Base-by-base conservation (phyloP, 2,113 vertebrate genomes). In the Bagarius yarrelli region DNA sequence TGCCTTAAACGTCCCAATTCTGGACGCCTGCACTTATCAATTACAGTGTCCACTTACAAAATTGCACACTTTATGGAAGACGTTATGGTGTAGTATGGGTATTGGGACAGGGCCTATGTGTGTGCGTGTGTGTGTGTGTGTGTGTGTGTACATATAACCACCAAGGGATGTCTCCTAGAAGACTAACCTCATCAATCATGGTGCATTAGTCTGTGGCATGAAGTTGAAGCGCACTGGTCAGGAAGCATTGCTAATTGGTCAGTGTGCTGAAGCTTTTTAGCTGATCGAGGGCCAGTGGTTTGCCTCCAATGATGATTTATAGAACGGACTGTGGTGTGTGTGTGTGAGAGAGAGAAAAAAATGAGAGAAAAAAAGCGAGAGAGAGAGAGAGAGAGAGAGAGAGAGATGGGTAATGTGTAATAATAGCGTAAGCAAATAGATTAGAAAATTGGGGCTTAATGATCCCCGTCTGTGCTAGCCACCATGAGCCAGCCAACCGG, bases 401-500 rank as follows among this genome's bases (percentile, higher is more conserved):
- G 18, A 55, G 77, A 66, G 34, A 23, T 79, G 34, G 75, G 18
- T 79, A 75, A 71, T 73, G 64, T 78, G 82, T 81, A 74, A 82
- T 84, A 79, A 56, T 80, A 73, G 72, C 72, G 74, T 86, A 83
- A 83, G 82, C 67, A 70, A 74, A 86, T 60, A 84, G 74, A 86
- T 84, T 86, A 86, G 73, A 79, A 86, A 82, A 70, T 84, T 77
- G 56, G 56, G 40, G 78, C 76, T 80, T 86, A 86, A 86, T 86
- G 85, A 86, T 86, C 81, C 85, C 83, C 57, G 67, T 85, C 74
- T 86, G 77, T 67, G 70, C 77, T 21, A 36, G 66, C 30, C 40
- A 80, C 57, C 61, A 53, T 66, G 78, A 78, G 81, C 64, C 84
- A 82, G 71, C 81, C 73, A 74, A 52, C 59, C 72, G 66, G 27